These are phyloP conservation scores for Dryadula phaetusa DNA, from an alignment of 2,888 invertebrate genomes.

Conservation along the genomic window DNA sequence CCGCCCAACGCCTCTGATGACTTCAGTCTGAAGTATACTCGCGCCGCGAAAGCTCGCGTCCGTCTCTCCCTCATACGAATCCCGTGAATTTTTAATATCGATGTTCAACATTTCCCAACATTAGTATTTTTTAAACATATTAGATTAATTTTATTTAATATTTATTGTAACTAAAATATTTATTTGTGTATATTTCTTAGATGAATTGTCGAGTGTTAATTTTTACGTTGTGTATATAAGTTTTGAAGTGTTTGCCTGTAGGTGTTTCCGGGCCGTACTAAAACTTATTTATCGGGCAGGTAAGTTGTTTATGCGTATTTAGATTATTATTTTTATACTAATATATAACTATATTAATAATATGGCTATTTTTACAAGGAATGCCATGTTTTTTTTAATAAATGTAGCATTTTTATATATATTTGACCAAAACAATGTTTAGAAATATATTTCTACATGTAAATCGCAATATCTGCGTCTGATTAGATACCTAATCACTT, in stretches of 20 bases:
- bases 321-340: background rate
- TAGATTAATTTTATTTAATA: background rate
- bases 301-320: conserved; percentile 25
- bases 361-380: no score
- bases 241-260: conserved; percentile 71
- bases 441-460: no score
- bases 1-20: conserved; percentile 44
- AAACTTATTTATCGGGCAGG: conserved; percentile 53
- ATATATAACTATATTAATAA: no score
- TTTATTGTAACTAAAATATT: background rate
- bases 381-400: no score
- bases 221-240: conserved; percentile 58
- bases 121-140: background rate
- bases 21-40: conserved; percentile 46
- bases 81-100: conserved; percentile 75
- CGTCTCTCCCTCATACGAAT: conserved; percentile 46
- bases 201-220: conserved; percentile 52
- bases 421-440: no score
- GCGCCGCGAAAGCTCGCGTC: conserved; percentile 42
- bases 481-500: no score
- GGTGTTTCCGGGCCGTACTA: conserved; percentile 67
- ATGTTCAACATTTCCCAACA: conserved; percentile 47
- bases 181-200: conserved; percentile 43
- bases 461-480: no score
- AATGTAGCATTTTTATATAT: no score